Percentiles rank a stretch among this genome's conserved stretches.
These are phyloP conservation scores for Sandelia bainsii DNA, from an alignment of 2,797 vertebrate genomes.

Conservation along the genomic window DNA sequence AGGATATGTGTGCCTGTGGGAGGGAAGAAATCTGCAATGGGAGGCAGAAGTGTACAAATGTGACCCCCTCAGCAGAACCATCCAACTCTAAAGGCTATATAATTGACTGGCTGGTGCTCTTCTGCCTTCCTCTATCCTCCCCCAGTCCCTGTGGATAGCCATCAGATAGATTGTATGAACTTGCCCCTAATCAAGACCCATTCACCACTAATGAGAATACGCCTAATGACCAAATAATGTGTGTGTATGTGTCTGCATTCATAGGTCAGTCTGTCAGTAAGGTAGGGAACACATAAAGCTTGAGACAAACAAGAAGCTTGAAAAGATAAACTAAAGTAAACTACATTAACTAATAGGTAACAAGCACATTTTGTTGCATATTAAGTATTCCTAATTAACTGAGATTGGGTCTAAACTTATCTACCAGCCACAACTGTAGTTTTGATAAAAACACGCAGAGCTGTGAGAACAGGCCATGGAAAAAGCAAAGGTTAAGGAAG, in stretches of 20 bases:
- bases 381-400: background rate
- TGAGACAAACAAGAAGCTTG: constrained; percentile 14
- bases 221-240: constrained; percentile 77
- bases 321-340: constrained; percentile 11
- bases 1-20: constrained; percentile 75
- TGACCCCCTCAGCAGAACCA: constrained; percentile 84
- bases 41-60: constrained; percentile 85
- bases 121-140: constrained; percentile 58
- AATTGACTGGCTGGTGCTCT: constrained; percentile 82
- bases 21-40: constrained; percentile 77
- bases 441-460: background rate
- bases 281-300: constrained; percentile 1
- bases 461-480: background rate
- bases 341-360: background rate
- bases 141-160: constrained; percentile 74
- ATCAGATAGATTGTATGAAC: constrained; percentile 81
- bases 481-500: constrained; percentile 7
- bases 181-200: constrained; percentile 78
- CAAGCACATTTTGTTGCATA: background rate
- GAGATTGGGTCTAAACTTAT: background rate
- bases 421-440: background rate
- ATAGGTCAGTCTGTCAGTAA: constrained; percentile 58
- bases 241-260: constrained; percentile 36
- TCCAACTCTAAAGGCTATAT: constrained; percentile 78
- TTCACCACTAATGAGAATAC: constrained; percentile 82